These are phyloP conservation scores for Prolemur simus DNA, from an alignment of 2,113 vertebrate genomes.

Conservation along the genomic window DNA sequence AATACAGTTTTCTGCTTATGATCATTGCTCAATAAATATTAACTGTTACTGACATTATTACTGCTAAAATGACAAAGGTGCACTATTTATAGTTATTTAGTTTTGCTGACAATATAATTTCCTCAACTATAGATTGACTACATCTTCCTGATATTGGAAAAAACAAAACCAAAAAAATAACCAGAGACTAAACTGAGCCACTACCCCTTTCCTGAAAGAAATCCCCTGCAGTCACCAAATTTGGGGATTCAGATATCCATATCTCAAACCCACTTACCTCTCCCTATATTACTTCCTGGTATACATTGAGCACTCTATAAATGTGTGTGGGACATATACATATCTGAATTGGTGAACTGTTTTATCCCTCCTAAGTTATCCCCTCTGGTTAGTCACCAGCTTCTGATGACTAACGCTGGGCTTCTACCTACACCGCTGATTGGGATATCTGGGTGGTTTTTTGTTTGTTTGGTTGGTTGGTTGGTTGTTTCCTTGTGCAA, in stretches of 20 bases:
- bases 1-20: neutral
- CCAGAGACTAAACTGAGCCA: neutral
- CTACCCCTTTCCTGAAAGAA: neutral
- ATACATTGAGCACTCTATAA: neutral
- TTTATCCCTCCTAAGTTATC: neutral
- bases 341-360: neutral
- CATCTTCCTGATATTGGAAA: neutral
- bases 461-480: too few relatives aligned
- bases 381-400: neutral
- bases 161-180: neutral
- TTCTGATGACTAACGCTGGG: neutral
- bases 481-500: neutral
- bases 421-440: neutral
- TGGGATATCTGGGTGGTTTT: neutral
- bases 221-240: neutral
- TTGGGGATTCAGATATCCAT: neutral
- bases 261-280: neutral
- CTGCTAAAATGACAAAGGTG: neutral
- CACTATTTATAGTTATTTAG: neutral
- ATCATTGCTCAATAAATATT: neutral
- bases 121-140: neutral
- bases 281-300: neutral
- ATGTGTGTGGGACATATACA: accelerated
- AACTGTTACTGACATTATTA: neutral
- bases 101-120: neutral